Conservation (phyloP, 2,888 invertebrate species). For the Blomia tropicalis region DNA sequence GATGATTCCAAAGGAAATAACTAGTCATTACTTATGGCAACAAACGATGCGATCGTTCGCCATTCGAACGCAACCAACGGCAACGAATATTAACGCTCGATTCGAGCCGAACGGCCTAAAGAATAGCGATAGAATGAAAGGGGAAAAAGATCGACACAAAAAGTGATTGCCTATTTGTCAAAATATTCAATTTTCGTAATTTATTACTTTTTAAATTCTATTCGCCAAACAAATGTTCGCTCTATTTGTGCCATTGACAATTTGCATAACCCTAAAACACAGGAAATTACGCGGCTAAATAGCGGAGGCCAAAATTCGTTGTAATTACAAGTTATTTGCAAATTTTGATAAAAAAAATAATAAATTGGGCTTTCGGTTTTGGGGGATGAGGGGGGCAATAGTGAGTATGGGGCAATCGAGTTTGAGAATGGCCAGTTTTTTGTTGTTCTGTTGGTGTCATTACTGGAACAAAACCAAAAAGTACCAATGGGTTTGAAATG, state of each 20-base stretch:
- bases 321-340: slow-evolving; percentile 15
- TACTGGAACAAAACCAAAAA: no score
- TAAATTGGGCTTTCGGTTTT: neutral
- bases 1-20: slow-evolving; percentile 13
- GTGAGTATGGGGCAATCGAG: no score
- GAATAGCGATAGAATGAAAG: neutral
- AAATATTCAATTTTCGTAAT: slow-evolving; percentile 14
- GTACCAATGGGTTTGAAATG: no score
- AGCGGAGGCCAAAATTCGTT: neutral
- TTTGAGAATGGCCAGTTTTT: no score
- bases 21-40: slow-evolving; percentile 15
- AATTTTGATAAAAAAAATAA: slow-evolving; percentile 5
- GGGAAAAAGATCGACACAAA: neutral
- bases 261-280: slow-evolving; percentile 14
- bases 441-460: no score
- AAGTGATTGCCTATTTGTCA: slow-evolving; percentile 10
- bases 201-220: slow-evolving; percentile 12
- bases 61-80: slow-evolving; percentile 4
- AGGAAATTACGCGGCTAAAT: slow-evolving; percentile 1
- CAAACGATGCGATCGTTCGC: no score
- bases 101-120: no score
- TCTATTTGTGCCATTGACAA: slow-evolving; percentile 3
- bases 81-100: no score
- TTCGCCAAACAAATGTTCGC: neutral
- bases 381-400: no score